Evolutionary conservation across 2,888 invertebrate genomes (phyloP).

Genomic region (Salticus scenicus): DNA sequence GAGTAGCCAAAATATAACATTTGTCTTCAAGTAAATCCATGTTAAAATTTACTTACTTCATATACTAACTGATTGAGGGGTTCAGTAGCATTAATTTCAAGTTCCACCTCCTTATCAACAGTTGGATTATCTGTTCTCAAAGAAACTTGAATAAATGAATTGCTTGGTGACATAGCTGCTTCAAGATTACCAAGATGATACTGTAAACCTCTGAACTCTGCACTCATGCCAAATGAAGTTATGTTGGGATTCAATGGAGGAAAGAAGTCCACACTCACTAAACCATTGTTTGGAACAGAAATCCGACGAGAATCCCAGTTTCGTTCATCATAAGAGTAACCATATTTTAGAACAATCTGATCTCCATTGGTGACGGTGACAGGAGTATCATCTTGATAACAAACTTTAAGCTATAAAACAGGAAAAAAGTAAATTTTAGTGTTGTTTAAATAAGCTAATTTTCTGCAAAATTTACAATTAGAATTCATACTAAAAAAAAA

Average conservation of each 20-base stretch:
- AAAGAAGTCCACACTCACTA: constrained; percentile 68
- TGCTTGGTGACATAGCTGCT: constrained; percentile 70
- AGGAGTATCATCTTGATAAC: constrained; percentile 71
- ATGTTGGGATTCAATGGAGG: constrained; percentile 57
- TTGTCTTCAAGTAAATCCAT: too few species aligned
- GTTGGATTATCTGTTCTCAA: constrained; percentile 66
- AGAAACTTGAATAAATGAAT: constrained; percentile 70
- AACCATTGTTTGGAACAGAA: constrained; percentile 68
- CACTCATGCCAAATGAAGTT: constrained; percentile 54
- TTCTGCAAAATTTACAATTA: too few species aligned
- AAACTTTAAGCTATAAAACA: constrained; percentile 68
- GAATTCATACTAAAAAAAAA: too few species aligned
- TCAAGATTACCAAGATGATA: constrained; percentile 61
- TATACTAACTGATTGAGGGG: constrained; percentile 64
- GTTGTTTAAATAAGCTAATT: too few species aligned
- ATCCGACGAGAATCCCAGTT: constrained; percentile 51
- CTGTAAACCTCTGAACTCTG: constrained; percentile 59
- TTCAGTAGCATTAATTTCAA: constrained; percentile 69
- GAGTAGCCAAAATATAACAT: too few species aligned
- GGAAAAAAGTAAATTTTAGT: not conserved
- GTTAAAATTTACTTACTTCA: constrained; percentile 46
- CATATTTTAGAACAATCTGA: constrained; percentile 66
- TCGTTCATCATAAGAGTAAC: constrained; percentile 60
- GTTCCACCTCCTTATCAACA: constrained; percentile 69
- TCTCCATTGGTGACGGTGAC: constrained; percentile 67